These are phyloP conservation scores for Trichogramma evanescens DNA, from an alignment of 2,888 invertebrate species.

Conservation along the genomic window DNA sequence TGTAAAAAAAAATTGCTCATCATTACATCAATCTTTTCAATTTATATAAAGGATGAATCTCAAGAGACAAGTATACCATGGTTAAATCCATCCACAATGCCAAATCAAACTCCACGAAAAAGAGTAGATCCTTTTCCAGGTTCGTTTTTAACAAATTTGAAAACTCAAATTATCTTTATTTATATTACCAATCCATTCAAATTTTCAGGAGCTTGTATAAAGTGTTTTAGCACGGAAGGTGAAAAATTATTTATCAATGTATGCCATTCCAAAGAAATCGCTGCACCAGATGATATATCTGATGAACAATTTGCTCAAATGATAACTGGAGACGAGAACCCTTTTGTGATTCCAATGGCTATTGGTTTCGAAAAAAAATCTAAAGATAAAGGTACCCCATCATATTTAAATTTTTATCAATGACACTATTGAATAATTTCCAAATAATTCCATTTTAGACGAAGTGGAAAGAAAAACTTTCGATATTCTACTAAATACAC, in stretches of 20 bases:
- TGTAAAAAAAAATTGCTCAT: neutral
- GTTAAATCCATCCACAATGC: conserved; percentile 1
- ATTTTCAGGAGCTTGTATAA: conserved; percentile 67
- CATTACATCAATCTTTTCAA: neutral
- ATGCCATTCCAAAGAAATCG: conserved; percentile 72
- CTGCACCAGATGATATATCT: conserved; percentile 63
- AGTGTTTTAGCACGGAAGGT: conserved; percentile 59
- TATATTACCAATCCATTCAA: too few species aligned
- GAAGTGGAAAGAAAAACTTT: conserved; percentile 68
- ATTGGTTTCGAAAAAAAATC: conserved; percentile 76
- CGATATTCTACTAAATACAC: conserved; percentile 76
- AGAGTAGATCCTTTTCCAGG: conserved; percentile 19
- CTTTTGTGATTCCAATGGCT: conserved; percentile 83
- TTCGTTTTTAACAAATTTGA: neutral
- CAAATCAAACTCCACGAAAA: conserved; percentile 9
- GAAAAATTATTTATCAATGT: conserved; percentile 78
- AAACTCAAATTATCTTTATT: neutral
- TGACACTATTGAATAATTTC: neutral
- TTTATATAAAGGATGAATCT: conserved; percentile 12
- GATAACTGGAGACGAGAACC: conserved; percentile 60
- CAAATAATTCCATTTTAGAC: conserved; percentile 42
- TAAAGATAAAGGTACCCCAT: conserved; percentile 59
- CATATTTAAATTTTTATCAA: neutral
- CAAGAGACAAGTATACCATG: conserved; percentile 7
- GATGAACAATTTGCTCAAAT: conserved; percentile 42